Base-by-base conservation (phyloP, 2,113 vertebrate genomes). In the Isichthys henryi region DNA sequence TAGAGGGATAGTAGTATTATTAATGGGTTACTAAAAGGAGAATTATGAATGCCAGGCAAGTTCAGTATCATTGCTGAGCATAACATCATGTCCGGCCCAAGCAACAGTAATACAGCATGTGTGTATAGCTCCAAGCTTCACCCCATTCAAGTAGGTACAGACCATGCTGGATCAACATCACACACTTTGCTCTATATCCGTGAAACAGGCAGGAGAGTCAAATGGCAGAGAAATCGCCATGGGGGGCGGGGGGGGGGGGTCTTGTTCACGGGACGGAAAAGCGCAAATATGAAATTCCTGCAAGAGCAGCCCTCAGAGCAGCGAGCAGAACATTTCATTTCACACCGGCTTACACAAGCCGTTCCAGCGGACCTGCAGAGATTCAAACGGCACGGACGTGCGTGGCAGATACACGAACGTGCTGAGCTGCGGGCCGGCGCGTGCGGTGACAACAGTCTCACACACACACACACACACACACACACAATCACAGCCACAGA, bases 301-400 rank as follows among this genome's bases (percentile, higher is more conserved):
- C 82, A 88, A 89, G 48, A 91, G 90, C 27, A 93, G 90, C 45
- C 49, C 82, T 86, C 83, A 90, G 82, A 50, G 49, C 89, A 84
- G 88, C 58, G 86, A 74, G 88, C 88, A 90, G 89, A 85, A 90
- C 87, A 90, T 87, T 90, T 89, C 52, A 92, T 92, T 93, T 92
- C 91, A 92, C 90, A 86, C 90, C 91, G 90, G 92, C 91, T 92
- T 90, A 92, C 90, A 86, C 89, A 92, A 91, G 92, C 91, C 88
- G 90, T 91, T 91, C 53, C 45, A 21, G 23, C 39, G 46, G 77
- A 86, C 66, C 88, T 46, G 77, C 77, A 58, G 82, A 83, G 86
- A 88, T 52, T 50, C 70, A 62, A 52, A 43, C 43, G 4, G 77
- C 77, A 43, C 52, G 50, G 45, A 21, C 7, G 74, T 13, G 70